Percentiles rank a stretch among this genome's conserved stretches.
These are phyloP conservation scores for Stomorhina lunata DNA, from an alignment of 2,888 invertebrate species.

Conservation along the genomic window DNA sequence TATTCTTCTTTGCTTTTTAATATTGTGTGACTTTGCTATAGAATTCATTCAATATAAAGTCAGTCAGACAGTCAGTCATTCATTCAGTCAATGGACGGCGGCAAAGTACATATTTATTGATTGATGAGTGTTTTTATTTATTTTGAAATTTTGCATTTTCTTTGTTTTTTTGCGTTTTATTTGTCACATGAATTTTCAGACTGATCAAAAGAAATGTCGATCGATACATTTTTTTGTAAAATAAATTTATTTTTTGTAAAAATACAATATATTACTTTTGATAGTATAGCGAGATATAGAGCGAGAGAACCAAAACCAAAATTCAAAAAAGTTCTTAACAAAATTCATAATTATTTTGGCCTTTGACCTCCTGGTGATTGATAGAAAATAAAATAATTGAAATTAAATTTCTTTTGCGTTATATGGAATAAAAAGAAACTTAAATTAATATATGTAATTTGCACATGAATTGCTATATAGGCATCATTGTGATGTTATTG, in stretches of 20 bases:
- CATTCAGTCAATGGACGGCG: constrained; percentile 27
- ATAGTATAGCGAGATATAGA: too few relatives aligned
- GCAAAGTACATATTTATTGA: constrained; percentile 48
- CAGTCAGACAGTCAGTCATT: neutral
- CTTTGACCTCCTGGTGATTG: constrained; percentile 10
- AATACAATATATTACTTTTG: neutral
- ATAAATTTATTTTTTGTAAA: neutral
- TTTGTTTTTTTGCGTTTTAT: neutral
- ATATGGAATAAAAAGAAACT: neutral
- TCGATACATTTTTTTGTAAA: neutral
- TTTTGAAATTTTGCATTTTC: neutral
- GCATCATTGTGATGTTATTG: neutral
- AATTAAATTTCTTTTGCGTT: constrained; percentile 6
- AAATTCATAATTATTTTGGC: constrained; percentile 10
- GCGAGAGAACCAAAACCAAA: neutral
- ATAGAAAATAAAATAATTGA: neutral
- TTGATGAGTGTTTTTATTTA: constrained; percentile 15
- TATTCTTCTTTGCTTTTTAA: constrained; percentile 7
- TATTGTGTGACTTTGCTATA: constrained; percentile 39
- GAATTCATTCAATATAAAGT: too few relatives aligned
- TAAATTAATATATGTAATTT: constrained; percentile 7
- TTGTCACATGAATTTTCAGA: constrained; percentile 18
- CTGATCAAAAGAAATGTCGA: neutral
- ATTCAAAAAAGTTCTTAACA: neutral
- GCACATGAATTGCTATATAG: too few relatives aligned